Evolutionary conservation across 2,113 vertebrate genomes (phyloP).

Genomic region (Edolisoma coerulescens): DNA sequence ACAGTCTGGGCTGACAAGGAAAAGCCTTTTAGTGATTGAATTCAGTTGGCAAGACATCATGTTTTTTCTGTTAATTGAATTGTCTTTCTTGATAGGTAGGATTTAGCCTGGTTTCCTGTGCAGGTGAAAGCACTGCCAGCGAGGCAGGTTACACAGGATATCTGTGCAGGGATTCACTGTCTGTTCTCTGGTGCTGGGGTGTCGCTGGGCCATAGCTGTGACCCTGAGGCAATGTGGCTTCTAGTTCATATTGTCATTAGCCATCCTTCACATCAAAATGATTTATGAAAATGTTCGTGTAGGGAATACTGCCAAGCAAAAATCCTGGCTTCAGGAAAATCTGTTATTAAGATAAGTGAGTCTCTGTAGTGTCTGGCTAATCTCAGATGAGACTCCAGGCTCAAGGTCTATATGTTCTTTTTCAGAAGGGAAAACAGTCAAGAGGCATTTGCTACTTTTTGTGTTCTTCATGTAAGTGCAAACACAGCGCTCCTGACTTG

Average conservation of each 20-base stretch:
- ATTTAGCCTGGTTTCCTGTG: not conserved
- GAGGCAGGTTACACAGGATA: not conserved
- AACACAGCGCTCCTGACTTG: not conserved
- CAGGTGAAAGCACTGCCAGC: not conserved
- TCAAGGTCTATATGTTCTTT: not conserved
- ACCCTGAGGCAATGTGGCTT: not conserved
- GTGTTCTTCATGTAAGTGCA: not conserved
- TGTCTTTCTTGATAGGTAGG: not conserved
- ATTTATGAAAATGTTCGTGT: not conserved
- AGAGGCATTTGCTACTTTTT: not conserved
- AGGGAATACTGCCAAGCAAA: not conserved
- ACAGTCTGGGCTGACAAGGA: not conserved
- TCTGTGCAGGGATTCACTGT: not conserved
- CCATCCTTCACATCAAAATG: not conserved
- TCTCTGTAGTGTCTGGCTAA: not conserved
- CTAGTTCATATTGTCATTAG: not conserved
- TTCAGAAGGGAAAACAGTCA: not conserved
- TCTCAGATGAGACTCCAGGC: not conserved
- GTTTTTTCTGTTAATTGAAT: slow-evolving; percentile 23
- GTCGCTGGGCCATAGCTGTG: not conserved
- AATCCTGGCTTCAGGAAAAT: not conserved
- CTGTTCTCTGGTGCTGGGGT: not conserved
- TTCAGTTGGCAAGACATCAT: not conserved
- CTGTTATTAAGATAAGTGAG: not conserved
- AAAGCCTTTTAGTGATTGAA: not conserved